Base-by-base conservation (phyloP, 1,140 invertebrate genomes). In the Lamellibrachia luymesi region DNA sequence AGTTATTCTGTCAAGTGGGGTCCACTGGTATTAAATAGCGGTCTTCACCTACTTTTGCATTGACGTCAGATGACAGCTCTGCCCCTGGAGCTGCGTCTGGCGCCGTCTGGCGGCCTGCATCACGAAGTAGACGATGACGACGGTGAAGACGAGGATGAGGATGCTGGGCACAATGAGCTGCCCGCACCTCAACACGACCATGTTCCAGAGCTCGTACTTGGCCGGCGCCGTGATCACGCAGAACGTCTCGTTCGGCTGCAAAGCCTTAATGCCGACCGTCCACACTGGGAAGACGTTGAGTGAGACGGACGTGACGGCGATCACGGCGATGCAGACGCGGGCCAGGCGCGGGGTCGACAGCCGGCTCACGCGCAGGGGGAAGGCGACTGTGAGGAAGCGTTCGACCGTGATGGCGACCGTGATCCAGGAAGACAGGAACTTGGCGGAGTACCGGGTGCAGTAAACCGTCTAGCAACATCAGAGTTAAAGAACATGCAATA, bases 381-480 rank as follows among this genome's bases (percentile, higher is more conserved):
- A 90, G 50, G 56, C 92, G 91, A 94, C 91, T 25, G 93, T 94
- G 50, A 94, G 50, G 92, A 93, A 93, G 50, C 93, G 49, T 56
- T 94, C 93, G 7, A 90, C 8, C 5, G 90, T 64, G 90, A 94
- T 93, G 51, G 93, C 93, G 27, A 94, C 92, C 17, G 93, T 94
- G 25, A 94, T 90, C 93, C 93, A 94, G 52, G 93, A 50, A 10
- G 93, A 93, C 38, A 64, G 51, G 22, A 93, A 90, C 93, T 93
- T 93, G 90, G 91, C 50, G 50, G 91, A 27, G 91, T 93, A 93
- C 7, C 93, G 90, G 25, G 92, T 27, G 25, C 50, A 92, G 93
- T 56, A 49, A 51, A 90, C 92, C 27, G 25, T 22, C 91, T 38
- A 13, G 50, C 93, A 93, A 50, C 80, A 38, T 38, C 38, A 38